These are phyloP conservation scores for Paramormyrops kingsleyae DNA, from an alignment of 2,113 vertebrate species.

Conservation along the genomic window DNA sequence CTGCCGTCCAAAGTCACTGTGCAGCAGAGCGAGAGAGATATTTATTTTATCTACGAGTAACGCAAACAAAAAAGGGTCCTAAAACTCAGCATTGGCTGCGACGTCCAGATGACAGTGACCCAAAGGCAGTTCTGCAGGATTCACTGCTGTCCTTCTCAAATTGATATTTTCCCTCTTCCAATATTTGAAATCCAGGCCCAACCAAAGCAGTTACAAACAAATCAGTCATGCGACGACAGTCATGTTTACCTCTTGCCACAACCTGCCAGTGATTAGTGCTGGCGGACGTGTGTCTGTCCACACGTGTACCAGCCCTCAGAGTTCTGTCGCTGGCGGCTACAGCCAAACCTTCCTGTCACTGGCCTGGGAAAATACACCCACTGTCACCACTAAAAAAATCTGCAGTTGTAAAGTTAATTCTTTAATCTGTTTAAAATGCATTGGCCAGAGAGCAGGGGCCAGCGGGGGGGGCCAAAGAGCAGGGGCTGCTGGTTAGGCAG, in stretches of 20 bases:
- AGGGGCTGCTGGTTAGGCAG: background rate
- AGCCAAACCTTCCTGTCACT: background rate
- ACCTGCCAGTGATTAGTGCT: background rate
- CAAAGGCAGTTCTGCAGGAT: background rate
- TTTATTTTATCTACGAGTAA: background rate
- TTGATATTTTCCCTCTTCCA: background rate
- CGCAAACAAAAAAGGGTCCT: background rate
- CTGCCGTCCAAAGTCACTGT: background rate
- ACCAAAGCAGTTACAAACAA: background rate
- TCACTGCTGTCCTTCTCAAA: background rate
- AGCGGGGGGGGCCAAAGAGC: background rate
- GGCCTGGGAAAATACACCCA: background rate
- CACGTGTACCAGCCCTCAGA: background rate
- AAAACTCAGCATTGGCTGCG: background rate
- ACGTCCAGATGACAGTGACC: background rate
- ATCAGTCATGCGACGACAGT: background rate
- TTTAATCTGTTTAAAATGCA: conserved; percentile 7
- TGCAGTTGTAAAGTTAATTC: background rate
- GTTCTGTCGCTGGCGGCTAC: background rate
- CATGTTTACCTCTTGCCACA: background rate
- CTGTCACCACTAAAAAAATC: background rate
- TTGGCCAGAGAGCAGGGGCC: background rate
- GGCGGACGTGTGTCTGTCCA: background rate
- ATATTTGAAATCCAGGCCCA: background rate
- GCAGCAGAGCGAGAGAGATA: background rate